Evolutionary conservation across 2,113 vertebrate genomes (phyloP).

Genomic region (Pomatostomus ruficeps): DNA sequence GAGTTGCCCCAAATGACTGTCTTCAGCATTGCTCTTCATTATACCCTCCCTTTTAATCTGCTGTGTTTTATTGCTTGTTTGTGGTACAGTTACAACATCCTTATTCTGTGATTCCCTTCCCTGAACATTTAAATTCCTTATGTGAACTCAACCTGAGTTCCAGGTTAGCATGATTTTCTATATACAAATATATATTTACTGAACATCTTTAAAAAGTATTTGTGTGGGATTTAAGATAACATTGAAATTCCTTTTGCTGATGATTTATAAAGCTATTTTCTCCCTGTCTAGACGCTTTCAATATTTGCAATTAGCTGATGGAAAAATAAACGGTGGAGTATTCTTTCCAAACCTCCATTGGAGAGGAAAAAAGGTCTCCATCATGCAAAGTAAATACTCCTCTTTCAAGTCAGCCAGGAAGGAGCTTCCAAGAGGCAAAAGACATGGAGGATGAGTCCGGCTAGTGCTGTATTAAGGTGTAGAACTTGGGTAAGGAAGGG

Average conservation of each 20-base stretch:
- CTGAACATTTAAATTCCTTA: background rate
- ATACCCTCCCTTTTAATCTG: background rate
- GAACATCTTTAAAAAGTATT: conserved; percentile 25
- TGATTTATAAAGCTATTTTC: conserved; percentile 52
- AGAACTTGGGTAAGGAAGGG: background rate
- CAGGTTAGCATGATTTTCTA: background rate
- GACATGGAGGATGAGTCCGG: background rate
- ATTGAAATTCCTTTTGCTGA: conserved; percentile 27
- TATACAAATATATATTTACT: conserved; percentile 30
- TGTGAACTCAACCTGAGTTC: background rate
- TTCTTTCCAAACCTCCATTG: conserved; percentile 29
- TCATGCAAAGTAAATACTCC: conserved; percentile 12
- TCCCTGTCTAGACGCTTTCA: conserved; percentile 33
- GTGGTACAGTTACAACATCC: background rate
- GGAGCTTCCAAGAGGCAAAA: conserved; percentile 11
- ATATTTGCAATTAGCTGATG: conserved; percentile 55
- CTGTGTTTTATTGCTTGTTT: background rate
- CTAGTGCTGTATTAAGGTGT: background rate
- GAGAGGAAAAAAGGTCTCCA: conserved; percentile 27
- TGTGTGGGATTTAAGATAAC: conserved; percentile 49
- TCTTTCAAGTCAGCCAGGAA: background rate
- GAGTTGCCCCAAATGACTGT: background rate
- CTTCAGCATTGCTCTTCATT: background rate
- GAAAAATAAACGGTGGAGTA: conserved; percentile 44
- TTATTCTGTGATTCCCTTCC: background rate